Conservation (phyloP, 2,888 invertebrate species). For the Poecilus cupreus region DNA sequence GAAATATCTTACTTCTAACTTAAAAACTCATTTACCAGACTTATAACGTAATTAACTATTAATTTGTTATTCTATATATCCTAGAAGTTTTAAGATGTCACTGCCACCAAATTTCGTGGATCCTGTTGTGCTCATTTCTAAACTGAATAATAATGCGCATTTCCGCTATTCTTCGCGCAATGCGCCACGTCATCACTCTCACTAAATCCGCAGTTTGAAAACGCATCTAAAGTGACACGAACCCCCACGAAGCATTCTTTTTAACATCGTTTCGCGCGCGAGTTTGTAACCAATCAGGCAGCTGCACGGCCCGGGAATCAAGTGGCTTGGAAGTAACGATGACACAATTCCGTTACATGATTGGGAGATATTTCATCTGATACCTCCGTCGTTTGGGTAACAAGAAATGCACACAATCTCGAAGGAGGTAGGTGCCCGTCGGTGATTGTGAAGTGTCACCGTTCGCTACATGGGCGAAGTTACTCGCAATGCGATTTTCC, state of each 20-base stretch:
- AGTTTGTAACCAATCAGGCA: slow-evolving; percentile 31
- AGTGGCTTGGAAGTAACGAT: slow-evolving; percentile 53
- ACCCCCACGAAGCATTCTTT: not conserved
- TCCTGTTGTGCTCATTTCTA: no score
- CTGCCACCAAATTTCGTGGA: no score
- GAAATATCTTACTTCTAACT: no score
- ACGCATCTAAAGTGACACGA: not conserved
- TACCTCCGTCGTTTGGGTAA: slow-evolving; percentile 43
- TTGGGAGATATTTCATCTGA: slow-evolving; percentile 57
- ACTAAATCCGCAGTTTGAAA: not conserved
- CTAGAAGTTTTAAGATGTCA: no score
- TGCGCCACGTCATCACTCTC: not conserved
- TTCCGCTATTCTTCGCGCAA: not conserved
- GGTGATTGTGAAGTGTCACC: slow-evolving; percentile 35
- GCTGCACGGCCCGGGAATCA: slow-evolving; percentile 11
- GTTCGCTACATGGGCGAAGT: not conserved
- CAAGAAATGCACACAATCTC: slow-evolving; percentile 32
- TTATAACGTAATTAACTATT: no score
- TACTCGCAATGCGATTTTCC: not conserved
- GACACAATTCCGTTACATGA: slow-evolving; percentile 47
- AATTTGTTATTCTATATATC: no score
- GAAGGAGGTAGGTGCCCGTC: not conserved
- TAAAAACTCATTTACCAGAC: no score
- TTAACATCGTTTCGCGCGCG: slow-evolving; percentile 13
- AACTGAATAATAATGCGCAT: not conserved